A percentile compares a stretch with the other conserved stretches of the same genome.
Conservation (phyloP, 2,113 vertebrate species). For the Recurvirostra avosetta region DNA sequence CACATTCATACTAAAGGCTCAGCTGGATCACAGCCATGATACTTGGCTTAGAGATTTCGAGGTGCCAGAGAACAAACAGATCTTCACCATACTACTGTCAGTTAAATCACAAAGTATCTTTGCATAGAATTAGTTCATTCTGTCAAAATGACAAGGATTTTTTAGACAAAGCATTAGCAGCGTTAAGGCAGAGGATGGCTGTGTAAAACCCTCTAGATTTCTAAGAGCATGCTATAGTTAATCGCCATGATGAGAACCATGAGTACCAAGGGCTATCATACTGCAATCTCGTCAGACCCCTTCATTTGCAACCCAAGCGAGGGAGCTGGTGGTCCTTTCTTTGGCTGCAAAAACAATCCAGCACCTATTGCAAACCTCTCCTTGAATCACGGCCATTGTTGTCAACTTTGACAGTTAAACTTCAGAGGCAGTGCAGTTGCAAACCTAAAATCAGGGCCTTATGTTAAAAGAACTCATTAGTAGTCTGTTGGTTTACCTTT, state of each 20-base stretch:
- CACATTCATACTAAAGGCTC: neutral
- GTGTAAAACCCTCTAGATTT: constrained; percentile 3
- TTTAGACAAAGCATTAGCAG: constrained; percentile 1
- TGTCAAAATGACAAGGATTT: constrained; percentile 28
- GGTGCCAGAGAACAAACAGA: constrained; percentile 15
- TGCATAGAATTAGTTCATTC: constrained; percentile 39
- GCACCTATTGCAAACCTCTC: neutral
- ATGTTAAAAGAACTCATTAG: neutral
- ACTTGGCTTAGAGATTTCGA: constrained; percentile 2
- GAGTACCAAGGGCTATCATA: neutral
- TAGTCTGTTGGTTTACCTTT: neutral
- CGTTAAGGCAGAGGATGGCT: neutral
- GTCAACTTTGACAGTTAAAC: neutral
- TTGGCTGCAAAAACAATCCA: neutral
- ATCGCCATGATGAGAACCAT: neutral
- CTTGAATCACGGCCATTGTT: neutral
- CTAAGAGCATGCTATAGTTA: neutral
- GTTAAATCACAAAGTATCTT: constrained; percentile 27
- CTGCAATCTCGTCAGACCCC: neutral
- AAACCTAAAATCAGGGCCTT: neutral
- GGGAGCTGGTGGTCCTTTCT: neutral
- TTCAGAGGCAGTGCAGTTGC: neutral
- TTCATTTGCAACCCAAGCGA: neutral
- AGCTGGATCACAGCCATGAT: neutral
- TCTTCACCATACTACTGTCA: constrained; percentile 4